Conservation (phyloP, 2,888 invertebrate genomes). For the Drosophila paramelanica region DNA sequence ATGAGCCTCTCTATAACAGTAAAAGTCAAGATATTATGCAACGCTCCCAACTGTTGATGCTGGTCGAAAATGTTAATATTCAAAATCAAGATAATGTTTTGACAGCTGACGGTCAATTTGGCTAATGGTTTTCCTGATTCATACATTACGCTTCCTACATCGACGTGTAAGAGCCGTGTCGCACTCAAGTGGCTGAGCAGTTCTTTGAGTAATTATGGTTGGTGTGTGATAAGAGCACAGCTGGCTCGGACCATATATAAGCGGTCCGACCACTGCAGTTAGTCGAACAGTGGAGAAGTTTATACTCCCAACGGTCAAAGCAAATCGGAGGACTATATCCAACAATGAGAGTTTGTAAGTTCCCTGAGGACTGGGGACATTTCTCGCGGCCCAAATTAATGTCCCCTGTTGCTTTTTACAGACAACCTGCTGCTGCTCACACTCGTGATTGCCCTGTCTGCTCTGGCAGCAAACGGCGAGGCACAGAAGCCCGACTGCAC, state of each 20-base stretch:
- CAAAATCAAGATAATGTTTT: background rate
- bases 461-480: constrained; percentile 33
- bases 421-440: constrained; percentile 57
- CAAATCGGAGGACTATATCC: constrained; percentile 31
- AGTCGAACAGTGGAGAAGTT: constrained; percentile 44
- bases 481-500: constrained; percentile 49
- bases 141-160: constrained; percentile 35
- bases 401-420: constrained; percentile 4
- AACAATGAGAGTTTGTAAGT: constrained; percentile 61
- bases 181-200: constrained; percentile 42
- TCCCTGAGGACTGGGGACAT: background rate
- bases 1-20: too few relatives aligned
- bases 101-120: constrained; percentile 30
- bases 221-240: constrained; percentile 33
- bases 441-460: constrained; percentile 41
- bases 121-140: constrained; percentile 29
- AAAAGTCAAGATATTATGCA: too few relatives aligned
- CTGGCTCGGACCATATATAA: constrained; percentile 37
- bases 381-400: background rate
- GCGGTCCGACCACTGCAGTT: constrained; percentile 1
- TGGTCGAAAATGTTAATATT: constrained; percentile 4
- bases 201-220: constrained; percentile 20
- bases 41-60: background rate
- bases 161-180: constrained; percentile 28
- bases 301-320: constrained; percentile 26